Percentiles rank a stretch among this genome's conserved stretches.
phyloP scores from a whole-genome alignment of 1,140 invertebrate genomes.

The Pantala flavescens region DNA sequence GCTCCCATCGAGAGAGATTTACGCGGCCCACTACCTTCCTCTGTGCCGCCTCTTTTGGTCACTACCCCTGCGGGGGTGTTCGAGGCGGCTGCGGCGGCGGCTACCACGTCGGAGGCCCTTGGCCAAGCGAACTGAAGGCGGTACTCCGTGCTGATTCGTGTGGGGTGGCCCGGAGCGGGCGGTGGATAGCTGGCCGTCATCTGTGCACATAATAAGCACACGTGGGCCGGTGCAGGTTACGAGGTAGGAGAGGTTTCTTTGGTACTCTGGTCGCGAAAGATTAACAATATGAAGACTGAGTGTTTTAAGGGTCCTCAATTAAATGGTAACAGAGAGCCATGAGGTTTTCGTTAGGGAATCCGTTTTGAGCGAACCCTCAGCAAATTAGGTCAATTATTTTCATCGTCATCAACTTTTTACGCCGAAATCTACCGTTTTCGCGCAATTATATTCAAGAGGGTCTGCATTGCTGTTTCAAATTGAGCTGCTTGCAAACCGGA shows the following conservation, averaged over 20 bases:
- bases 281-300: too few relatives aligned
- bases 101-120: constrained; percentile 28
- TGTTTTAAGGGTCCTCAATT: too few relatives aligned
- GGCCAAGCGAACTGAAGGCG: constrained; percentile 81
- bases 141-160: constrained; percentile 73
- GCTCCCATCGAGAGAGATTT: constrained; percentile 80
- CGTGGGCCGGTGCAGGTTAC: neutral
- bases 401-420: too few relatives aligned
- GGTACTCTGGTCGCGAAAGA: too few relatives aligned
- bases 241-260: neutral
- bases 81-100: constrained; percentile 29
- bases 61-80: constrained; percentile 28
- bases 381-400: too few relatives aligned
- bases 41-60: constrained; percentile 18
- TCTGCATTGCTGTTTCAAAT: too few relatives aligned
- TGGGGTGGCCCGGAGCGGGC: constrained; percentile 24
- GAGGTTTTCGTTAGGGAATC: too few relatives aligned
- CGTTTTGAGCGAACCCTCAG: too few relatives aligned
- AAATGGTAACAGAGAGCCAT: too few relatives aligned
- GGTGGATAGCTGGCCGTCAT: constrained; percentile 23
- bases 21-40: constrained; percentile 43
- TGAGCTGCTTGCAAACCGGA: too few relatives aligned
- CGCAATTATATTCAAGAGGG: too few relatives aligned
- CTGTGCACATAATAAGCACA: constrained; percentile 14
- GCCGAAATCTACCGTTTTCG: too few relatives aligned